Percentiles rank a stretch among this genome's conserved stretches.
Evolutionary conservation across 2,113 vertebrate genomes (phyloP).

Genomic region (Ailurus styani): DNA sequence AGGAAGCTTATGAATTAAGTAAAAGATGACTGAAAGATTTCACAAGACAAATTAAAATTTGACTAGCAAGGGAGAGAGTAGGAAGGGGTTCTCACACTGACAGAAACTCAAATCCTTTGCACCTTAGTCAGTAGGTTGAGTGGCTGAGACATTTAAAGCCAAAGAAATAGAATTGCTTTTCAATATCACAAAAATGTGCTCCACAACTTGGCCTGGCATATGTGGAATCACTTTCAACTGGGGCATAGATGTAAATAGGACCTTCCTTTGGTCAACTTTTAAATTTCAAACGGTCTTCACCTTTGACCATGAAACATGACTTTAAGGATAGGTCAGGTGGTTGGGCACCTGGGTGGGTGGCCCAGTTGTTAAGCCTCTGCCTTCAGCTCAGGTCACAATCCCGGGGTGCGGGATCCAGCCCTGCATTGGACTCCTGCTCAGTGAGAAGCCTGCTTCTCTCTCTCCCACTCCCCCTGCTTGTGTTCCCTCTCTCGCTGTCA

Average conservation of each 20-base stretch:
- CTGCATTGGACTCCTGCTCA: too few relatives aligned
- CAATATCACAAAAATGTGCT: not conserved
- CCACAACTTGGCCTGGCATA: not conserved
- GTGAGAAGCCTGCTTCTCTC: too few relatives aligned
- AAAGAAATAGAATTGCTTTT: not conserved
- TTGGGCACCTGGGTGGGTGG: not conserved
- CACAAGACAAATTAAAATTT: slow-evolving; percentile 6
- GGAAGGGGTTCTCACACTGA: not conserved
- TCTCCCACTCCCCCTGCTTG: too few relatives aligned
- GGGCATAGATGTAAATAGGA: not conserved
- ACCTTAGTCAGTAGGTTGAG: not conserved
- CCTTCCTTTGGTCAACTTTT: not conserved
- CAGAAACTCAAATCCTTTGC: not conserved
- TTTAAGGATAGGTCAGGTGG: not conserved
- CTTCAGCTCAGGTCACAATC: too few relatives aligned
- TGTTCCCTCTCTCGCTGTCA: too few relatives aligned
- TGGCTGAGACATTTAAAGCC: not conserved
- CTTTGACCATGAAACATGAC: not conserved
- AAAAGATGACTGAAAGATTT: not conserved
- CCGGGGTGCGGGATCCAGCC: too few relatives aligned
- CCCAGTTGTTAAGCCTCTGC: too few relatives aligned
- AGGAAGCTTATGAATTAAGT: not conserved
- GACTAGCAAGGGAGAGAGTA: not conserved
- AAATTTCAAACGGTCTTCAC: not conserved
- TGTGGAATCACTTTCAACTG: not conserved